Conservation (phyloP, 2,888 invertebrate genomes). For the Oxystoma pomonae region DNA sequence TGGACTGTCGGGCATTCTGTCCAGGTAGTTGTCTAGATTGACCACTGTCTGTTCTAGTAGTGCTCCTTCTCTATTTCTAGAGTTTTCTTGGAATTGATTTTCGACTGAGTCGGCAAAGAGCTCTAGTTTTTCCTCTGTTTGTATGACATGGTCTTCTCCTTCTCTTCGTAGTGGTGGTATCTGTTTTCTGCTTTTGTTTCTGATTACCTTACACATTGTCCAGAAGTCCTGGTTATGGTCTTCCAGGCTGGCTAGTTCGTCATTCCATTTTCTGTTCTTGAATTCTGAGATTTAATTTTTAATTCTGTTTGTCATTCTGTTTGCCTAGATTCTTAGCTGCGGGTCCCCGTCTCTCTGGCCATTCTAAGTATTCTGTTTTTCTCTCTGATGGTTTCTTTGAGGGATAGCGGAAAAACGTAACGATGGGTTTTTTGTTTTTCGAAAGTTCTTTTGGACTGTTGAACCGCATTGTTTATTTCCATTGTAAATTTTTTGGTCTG, state of each 20-base stretch:
- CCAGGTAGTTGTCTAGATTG: not conserved
- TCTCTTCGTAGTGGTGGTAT: not conserved
- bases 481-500: not conserved
- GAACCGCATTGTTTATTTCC: not conserved
- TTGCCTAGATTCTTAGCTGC: not conserved
- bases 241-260: not conserved
- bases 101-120: not conserved
- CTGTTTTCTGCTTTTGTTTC: not conserved
- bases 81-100: not conserved
- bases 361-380: not conserved
- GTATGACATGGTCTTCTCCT: not conserved
- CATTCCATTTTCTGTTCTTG: not conserved
- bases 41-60: not conserved
- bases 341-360: not conserved
- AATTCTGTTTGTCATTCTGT: not conserved
- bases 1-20: not conserved
- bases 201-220: not conserved
- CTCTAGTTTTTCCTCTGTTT: not conserved
- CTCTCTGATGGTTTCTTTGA: not conserved
- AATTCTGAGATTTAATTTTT: not conserved
- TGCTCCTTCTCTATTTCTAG: not conserved
- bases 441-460: too few species aligned
- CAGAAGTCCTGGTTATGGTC: not conserved
- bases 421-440: too few species aligned
- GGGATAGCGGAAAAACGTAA: not conserved